phyloP scores from a whole-genome alignment of 2,888 invertebrate species.

The Euplexia lucipara region DNA sequence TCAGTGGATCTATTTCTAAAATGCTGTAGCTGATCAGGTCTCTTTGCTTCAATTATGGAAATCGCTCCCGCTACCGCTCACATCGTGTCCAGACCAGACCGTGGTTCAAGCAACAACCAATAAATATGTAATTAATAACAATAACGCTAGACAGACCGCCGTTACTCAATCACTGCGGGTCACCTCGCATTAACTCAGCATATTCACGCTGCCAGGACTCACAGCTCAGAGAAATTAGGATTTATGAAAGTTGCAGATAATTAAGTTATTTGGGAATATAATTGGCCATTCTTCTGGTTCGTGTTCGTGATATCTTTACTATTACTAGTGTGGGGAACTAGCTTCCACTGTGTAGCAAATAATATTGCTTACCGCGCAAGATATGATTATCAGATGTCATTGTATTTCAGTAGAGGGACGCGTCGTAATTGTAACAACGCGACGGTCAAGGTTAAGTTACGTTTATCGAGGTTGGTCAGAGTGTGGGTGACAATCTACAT shows the following conservation, averaged over 20 bases:
- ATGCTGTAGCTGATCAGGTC: too few relatives aligned
- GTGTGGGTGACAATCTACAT: too few relatives aligned
- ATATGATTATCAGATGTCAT: background rate
- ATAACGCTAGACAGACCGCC: conserved; percentile 42
- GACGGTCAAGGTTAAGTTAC: too few relatives aligned
- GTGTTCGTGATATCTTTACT: background rate
- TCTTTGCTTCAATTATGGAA: background rate
- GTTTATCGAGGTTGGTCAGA: too few relatives aligned
- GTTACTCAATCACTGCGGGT: conserved; percentile 58
- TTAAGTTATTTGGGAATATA: conserved; percentile 15
- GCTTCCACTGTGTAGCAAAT: background rate
- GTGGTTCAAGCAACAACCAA: conserved; percentile 43
- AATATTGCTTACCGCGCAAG: background rate
- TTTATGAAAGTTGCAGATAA: conserved; percentile 43
- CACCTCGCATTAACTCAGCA: conserved; percentile 46
- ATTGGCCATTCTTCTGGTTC: background rate
- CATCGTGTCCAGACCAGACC: background rate
- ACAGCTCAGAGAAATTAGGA: conserved; percentile 25
- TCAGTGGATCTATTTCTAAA: too few relatives aligned
- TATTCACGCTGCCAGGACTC: conserved; percentile 22
- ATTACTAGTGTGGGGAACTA: background rate
- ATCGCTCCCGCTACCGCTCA: conserved; percentile 24
- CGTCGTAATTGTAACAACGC: too few relatives aligned
- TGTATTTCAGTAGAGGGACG: too few relatives aligned
- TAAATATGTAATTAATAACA: conserved; percentile 62